Base-by-base conservation (phyloP, 2,113 vertebrate genomes). In the Lichenostomus cassidix region DNA sequence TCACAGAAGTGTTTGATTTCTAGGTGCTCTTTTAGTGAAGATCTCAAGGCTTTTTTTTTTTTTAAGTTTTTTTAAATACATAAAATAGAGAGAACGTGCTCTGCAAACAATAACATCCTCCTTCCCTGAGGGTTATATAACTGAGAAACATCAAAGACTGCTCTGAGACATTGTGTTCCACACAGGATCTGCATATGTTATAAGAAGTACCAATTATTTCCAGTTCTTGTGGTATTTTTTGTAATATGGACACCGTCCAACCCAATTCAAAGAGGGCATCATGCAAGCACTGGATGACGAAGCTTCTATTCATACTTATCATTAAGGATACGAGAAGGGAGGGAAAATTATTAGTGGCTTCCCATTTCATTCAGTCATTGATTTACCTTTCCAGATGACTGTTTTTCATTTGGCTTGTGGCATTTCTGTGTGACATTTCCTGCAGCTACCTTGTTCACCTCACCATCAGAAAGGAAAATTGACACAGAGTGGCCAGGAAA, bases 191-290 rank as follows among this genome's bases (percentile, higher is more conserved):
- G 92, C 89, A 87, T 94, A 75, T 95, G 86, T 82, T 96, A 47
- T 55, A 87, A 91, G 86, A 94, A 83, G 87, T 82, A 92, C 69
- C 89, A 97, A 96, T 96, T 95, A 96, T 89, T 96, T 96, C 83
- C 89, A 84, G 91, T 76, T 81, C 92, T 64, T 95, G 94, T 69
- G 93, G 91, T 87, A 85, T 27, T 89, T 92, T 83, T 89, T 92
- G 69, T 82, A 89, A 91, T 84, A 77, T 37, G 89, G 69, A 94
- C 79, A 62, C 37, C 2, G 3, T 89, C 89, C 86, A 94, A 82
- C 74, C 37, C 53, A 46, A 89, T 80, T 92, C 84, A 95, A 86
- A 78, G 62, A 94, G 81, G 87, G 62, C 91, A 94, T 94, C 91
- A 39, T 37, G 87, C 87, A 91, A 79, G n/a, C 77, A 76, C 76